These are phyloP conservation scores for Zaprionus camerounensis DNA, from an alignment of 1,140 invertebrate species.

Conservation along the genomic window DNA sequence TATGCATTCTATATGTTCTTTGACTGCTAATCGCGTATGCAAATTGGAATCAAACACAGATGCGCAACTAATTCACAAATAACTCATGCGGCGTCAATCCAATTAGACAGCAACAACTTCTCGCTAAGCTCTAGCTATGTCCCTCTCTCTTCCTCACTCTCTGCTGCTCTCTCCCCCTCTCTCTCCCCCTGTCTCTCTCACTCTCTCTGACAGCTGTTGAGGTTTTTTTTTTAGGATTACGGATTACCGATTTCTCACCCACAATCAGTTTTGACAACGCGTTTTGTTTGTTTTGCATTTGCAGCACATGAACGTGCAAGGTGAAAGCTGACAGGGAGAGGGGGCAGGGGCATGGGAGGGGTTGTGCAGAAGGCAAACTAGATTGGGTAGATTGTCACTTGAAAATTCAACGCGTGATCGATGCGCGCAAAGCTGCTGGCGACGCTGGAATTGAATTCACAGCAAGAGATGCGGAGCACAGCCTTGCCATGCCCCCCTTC, in stretches of 20 bases:
- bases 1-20: constrained; percentile 4
- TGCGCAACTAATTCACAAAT: constrained; percentile 40
- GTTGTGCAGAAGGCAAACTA: background rate
- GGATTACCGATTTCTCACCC: constrained; percentile 20
- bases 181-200: too few relatives aligned
- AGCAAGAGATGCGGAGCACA: background rate
- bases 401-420: constrained; percentile 75
- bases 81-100: constrained; percentile 21
- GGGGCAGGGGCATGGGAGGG: background rate
- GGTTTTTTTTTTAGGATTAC: background rate
- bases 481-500: background rate
- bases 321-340: background rate
- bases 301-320: constrained; percentile 19
- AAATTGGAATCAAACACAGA: constrained; percentile 47
- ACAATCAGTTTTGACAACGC: constrained; percentile 39
- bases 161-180: too few relatives aligned
- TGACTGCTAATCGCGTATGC: constrained; percentile 43
- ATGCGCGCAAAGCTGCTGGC: constrained; percentile 25
- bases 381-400: constrained; percentile 63
- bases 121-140: too few relatives aligned
- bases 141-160: background rate
- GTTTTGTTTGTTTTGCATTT: constrained; percentile 48
- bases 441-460: constrained; percentile 60
- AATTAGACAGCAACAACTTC: constrained; percentile 15
- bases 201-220: too few relatives aligned